Evolutionary conservation across 2,888 invertebrate genomes (phyloP).

Genomic region (Pogonocherus hispidulus): DNA sequence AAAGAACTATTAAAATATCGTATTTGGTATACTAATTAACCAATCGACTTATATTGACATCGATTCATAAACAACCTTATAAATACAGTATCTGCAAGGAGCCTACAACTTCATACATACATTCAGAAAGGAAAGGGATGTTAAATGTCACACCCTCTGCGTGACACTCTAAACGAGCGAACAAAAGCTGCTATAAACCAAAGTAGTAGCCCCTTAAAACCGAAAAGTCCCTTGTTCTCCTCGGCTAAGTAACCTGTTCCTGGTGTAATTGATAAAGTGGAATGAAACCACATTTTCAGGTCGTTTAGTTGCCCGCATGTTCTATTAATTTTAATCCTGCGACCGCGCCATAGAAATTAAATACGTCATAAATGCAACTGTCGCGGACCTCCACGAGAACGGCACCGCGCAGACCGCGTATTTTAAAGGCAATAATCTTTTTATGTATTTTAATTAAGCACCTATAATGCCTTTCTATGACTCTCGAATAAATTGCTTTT

Average conservation of each 20-base stretch:
- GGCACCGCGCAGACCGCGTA: constrained; percentile 33
- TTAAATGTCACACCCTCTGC: constrained; percentile 14
- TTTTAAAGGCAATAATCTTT: constrained; percentile 37
- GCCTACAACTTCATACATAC: constrained; percentile 8
- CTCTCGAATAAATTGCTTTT: constrained; percentile 5
- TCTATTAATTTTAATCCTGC: constrained; percentile 47
- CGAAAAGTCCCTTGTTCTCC: constrained; percentile 37
- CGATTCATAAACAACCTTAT: no score
- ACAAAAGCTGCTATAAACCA: constrained; percentile 19
- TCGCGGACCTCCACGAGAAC: constrained; percentile 32
- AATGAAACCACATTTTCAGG: constrained; percentile 46
- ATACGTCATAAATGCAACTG: constrained; percentile 44
- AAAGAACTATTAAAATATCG: no score
- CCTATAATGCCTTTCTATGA: neutral
- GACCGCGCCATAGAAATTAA: constrained; percentile 39
- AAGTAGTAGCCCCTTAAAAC: constrained; percentile 24
- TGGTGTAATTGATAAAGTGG: constrained; percentile 46
- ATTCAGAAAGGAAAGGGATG: neutral
- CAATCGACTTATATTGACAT: no score
- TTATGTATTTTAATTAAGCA: constrained; percentile 26
- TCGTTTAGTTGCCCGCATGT: constrained; percentile 48
- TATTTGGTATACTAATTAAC: no score
- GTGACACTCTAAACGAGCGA: constrained; percentile 6
- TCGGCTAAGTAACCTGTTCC: constrained; percentile 43
- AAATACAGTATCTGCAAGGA: no score